Evolutionary conservation across 2,888 invertebrate species (phyloP), one percentile per base, ranked within the genome.

Genomic region (Entomobrya proxima): DNA sequence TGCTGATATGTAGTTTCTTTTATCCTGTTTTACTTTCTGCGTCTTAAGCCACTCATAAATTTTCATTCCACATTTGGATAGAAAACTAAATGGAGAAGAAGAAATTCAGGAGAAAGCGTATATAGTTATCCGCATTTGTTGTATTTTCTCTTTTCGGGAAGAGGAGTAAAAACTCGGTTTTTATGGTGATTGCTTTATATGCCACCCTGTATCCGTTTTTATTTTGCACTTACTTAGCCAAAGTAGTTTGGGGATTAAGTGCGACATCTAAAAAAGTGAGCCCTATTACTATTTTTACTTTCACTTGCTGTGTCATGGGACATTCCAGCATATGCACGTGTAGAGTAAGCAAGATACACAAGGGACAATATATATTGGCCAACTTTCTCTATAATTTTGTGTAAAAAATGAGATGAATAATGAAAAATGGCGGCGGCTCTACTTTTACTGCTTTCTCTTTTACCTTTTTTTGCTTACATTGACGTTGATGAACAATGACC

Each of bases 181-280:
- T 72, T 72, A 72, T 72, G 44, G 44, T 72, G 69, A 72, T 72
- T 72, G 69, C 47, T 72, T 72, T 72, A 72, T 72, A 30, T 47
- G 7, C 30, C n/a, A 44, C 44, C 69, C 4, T 64, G 69, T 72
- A 72, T 47, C 69, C 69, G 27, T 72, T 72, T 47, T 40, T 47
- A 72, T 72, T 44, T 72, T 72, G 47, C 69, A 72, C 69, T 72
- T 72, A 72, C 40, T 47, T 72, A 44, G 44, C 69, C 6, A 72
- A 47, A 72, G 69, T 72, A 72, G 40, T 72, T 72, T 72, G 27
- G 30, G 44, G 69, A 72, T 72, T 72, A 72, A 72, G 47, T 24
- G 30, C n/a, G 69, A 72, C 69, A 72, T 72, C 27, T 72, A 72
- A 72, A n/a, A n/a, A n/a, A 72, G 69, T 72, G 69, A 72, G 18